Evolutionary conservation across 2,888 invertebrate species (phyloP).

Genomic region (Dusona sp.): DNA sequence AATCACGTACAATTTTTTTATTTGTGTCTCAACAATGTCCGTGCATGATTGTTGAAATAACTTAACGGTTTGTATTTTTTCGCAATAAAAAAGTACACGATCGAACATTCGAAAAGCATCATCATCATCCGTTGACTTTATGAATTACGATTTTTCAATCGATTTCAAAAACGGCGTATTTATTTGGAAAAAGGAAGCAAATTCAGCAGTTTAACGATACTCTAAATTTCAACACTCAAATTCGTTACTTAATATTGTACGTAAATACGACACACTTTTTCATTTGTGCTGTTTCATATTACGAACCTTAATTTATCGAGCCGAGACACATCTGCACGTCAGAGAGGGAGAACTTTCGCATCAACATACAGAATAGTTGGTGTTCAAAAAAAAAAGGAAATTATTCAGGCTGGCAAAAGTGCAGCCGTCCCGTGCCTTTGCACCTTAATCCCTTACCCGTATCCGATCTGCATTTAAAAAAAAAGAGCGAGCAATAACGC

Average conservation of each 20-base stretch:
- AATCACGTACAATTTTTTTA: too few species aligned
- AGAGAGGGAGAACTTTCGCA: constrained; percentile 20
- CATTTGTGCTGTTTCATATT: constrained; percentile 28
- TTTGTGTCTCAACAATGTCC: too few species aligned
- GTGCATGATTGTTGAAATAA: too few species aligned
- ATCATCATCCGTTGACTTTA: too few species aligned
- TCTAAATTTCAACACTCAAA: constrained; percentile 6
- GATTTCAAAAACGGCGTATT: too few species aligned
- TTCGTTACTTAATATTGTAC: not conserved
- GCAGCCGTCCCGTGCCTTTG: constrained; percentile 77
- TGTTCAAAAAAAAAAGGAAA: constrained; percentile 47
- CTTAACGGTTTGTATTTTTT: too few species aligned
- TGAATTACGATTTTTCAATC: too few species aligned
- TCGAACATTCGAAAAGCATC: too few species aligned
- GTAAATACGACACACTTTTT: not conserved
- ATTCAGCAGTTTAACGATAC: not conserved
- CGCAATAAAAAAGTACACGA: too few species aligned
- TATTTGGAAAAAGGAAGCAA: not conserved
- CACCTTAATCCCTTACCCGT: constrained; percentile 79
- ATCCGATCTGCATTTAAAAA: constrained; percentile 80
- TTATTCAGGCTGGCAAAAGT: constrained; percentile 80
- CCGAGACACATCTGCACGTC: constrained; percentile 59
- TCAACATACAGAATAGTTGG: constrained; percentile 34
- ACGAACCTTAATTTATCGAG: constrained; percentile 51
- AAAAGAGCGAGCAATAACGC: constrained; percentile 39